phyloP scores from a whole-genome alignment of 1,140 invertebrate species.

The Camponotus vicinus region DNA sequence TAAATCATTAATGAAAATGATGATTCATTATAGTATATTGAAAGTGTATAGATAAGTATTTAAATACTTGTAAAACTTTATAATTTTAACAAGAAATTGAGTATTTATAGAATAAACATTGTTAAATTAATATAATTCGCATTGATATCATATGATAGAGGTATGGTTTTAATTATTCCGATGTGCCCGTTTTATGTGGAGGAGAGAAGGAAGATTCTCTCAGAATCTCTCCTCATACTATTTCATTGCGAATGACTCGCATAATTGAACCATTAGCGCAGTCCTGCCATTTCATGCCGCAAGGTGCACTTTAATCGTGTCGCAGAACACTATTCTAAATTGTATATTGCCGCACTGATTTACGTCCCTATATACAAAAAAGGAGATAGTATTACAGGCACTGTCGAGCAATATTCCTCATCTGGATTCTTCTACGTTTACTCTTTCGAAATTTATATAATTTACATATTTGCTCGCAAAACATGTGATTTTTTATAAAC shows the following conservation, averaged over 20 bases:
- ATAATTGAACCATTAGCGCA: constrained; percentile 79
- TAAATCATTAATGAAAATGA: no score
- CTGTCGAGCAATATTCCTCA: neutral
- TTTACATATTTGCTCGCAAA: neutral
- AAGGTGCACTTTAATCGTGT: constrained; percentile 47
- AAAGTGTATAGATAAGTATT: neutral
- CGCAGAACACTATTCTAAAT: constrained; percentile 56
- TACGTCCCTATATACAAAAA: neutral
- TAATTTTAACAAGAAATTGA: neutral
- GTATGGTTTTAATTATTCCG: constrained; percentile 79
- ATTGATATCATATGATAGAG: constrained; percentile 65
- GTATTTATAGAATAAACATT: neutral
- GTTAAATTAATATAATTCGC: constrained; percentile 25
- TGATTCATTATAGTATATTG: no score
- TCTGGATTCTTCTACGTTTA: neutral
- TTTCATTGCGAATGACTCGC: constrained; percentile 70
- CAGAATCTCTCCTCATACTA: constrained; percentile 35
- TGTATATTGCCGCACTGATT: constrained; percentile 61
- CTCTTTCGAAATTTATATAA: neutral
- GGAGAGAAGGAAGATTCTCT: constrained; percentile 20
- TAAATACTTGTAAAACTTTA: neutral
- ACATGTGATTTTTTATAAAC: neutral
- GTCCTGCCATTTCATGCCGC: constrained; percentile 51
- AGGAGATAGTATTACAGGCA: neutral
- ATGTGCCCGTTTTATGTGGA: neutral